phyloP scores from a whole-genome alignment of 2,113 vertebrate genomes.

The Malurus alboscapulatus region DNA sequence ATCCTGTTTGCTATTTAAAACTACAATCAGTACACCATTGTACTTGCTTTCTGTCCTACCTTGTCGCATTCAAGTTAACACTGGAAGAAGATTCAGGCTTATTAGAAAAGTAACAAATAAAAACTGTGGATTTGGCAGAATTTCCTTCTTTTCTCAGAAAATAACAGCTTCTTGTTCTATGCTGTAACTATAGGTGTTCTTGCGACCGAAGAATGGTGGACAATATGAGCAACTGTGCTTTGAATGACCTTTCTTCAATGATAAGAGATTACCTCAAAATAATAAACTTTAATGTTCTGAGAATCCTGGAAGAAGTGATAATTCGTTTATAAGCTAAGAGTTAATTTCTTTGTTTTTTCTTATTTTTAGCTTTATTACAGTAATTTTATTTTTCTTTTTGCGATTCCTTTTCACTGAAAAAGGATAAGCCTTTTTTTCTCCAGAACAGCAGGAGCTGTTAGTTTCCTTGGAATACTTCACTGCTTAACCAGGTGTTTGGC shows the following conservation, averaged over 20 bases:
- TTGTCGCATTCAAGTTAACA: neutral
- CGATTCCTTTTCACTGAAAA: neutral
- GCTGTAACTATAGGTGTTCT: neutral
- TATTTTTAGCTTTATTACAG: neutral
- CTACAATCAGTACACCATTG: neutral
- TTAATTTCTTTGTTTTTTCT: neutral
- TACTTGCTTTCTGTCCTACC: neutral
- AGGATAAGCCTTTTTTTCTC: neutral
- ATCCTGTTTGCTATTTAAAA: conserved; percentile 11
- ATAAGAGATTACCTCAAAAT: neutral
- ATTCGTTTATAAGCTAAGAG: neutral
- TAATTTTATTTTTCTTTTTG: neutral
- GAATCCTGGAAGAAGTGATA: neutral
- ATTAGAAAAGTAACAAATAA: neutral
- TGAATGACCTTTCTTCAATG: neutral
- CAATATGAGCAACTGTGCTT: neutral
- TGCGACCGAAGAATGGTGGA: neutral
- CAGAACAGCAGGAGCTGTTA: neutral
- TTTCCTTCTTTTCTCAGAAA: neutral
- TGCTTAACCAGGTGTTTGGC: conserved; percentile 23
- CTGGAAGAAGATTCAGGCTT: neutral
- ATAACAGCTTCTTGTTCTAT: neutral
- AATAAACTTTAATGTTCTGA: neutral
- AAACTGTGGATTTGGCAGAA: neutral
- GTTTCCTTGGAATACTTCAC: neutral